phyloP scores from a whole-genome alignment of 1,140 invertebrate species.

The Caenorhabditis briggsae region DNA sequence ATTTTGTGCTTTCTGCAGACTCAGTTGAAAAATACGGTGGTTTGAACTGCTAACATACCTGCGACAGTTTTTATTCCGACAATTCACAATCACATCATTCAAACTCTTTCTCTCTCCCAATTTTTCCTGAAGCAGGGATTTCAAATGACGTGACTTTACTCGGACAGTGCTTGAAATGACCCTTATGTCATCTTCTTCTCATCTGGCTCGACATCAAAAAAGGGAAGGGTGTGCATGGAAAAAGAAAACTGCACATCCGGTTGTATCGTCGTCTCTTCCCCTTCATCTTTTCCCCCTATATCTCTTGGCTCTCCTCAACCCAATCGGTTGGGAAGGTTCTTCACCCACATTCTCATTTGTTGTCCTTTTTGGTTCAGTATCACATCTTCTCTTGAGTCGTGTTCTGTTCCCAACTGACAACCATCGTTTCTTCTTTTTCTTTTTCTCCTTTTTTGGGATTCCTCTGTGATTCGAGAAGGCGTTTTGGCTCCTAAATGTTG shows the following conservation, averaged over 20 bases:
- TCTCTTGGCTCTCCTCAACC: slow-evolving; percentile 17
- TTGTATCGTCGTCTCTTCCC: slow-evolving; percentile 39
- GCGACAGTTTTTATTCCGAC: too few species aligned
- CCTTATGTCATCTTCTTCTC: background rate
- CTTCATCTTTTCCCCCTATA: slow-evolving; percentile 21
- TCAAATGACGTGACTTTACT: slow-evolving; percentile 6
- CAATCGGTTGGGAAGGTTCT: slow-evolving; percentile 31
- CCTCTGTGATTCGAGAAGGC: background rate
- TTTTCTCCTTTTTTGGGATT: background rate
- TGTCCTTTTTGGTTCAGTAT: background rate
- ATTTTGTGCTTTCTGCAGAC: too few species aligned
- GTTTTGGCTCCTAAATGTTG: background rate
- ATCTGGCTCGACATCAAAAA: background rate
- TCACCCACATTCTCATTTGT: background rate
- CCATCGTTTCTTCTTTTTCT: background rate
- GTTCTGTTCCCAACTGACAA: slow-evolving; percentile 26
- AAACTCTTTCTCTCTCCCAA: background rate
- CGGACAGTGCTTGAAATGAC: slow-evolving; percentile 40
- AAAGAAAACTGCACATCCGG: slow-evolving; percentile 51
- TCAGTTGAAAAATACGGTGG: too few species aligned
- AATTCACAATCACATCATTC: too few species aligned
- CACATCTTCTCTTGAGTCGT: background rate
- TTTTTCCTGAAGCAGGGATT: background rate
- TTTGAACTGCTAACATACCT: too few species aligned
- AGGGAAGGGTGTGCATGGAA: background rate